Evolutionary conservation across 92 coral and sea anemone genomes (phyloP).

Genomic region (Parazoanthus swiftii): DNA sequence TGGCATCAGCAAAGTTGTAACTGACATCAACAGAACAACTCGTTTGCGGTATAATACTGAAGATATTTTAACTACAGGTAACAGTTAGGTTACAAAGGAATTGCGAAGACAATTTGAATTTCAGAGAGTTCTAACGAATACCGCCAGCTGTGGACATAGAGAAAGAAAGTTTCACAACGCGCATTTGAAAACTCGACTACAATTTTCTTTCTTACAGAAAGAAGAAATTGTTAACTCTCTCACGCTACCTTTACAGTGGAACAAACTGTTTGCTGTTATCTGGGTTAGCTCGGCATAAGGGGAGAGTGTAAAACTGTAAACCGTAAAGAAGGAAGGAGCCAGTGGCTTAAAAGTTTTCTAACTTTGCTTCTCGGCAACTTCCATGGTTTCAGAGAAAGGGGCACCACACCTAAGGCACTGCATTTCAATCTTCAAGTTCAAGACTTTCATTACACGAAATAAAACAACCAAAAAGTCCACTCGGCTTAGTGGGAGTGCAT

Average conservation of each 20-base stretch:
- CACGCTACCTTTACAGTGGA: not conserved
- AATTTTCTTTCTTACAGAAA: not conserved
- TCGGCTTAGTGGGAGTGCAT: not conserved
- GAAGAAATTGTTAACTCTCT: not conserved
- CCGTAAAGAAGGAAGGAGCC: not conserved
- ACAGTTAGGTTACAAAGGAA: not conserved
- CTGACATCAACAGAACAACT: not conserved
- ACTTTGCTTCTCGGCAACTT: not conserved
- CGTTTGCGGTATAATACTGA: not conserved
- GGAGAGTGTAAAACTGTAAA: not conserved
- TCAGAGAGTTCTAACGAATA: not conserved
- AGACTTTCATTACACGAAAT: slow-evolving; percentile 15
- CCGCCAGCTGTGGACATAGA: not conserved
- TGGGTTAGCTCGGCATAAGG: not conserved
- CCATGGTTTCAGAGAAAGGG: not conserved
- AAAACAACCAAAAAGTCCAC: not conserved
- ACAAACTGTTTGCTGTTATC: not conserved
- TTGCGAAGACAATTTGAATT: not conserved
- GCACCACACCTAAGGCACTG: not conserved
- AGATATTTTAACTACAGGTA: not conserved
- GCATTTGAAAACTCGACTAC: not conserved
- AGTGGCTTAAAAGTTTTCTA: not conserved
- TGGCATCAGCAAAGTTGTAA: not conserved
- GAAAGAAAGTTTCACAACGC: not conserved
- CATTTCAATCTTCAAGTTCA: not conserved